Base-by-base conservation (phyloP, 2,113 vertebrate species). In the Dipodomys ordii region DNA sequence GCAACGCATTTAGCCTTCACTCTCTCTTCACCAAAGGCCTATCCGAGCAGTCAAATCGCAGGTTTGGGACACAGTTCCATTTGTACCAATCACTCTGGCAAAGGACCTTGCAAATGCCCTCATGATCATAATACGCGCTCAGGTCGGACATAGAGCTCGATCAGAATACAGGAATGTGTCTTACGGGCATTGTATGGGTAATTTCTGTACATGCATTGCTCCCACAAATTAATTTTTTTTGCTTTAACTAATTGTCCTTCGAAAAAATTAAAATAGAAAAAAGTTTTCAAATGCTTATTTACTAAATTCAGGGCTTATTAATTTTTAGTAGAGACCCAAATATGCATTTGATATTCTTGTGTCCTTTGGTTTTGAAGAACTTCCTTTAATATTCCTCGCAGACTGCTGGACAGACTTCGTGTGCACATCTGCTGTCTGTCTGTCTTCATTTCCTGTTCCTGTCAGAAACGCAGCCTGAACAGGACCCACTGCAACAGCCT, bases 221-320 rank as follows among this genome's bases (percentile, higher is more conserved):
- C 20, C 44, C 71, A 46, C 30, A 90, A 82, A 11, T 83, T 23
- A 28, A 64, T 68, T 18, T 20, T 76, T 92, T 94, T 89, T 16
- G 28, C 64, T 77, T 77, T 78, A 39, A 88, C 35, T n/a, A 62
- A n/a, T 85, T 39, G 69, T 32, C 44, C 62, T 93, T 93, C 76
- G 3, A 87, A 92, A 78, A 83, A 64, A 91, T 68, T 92, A 44
- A 86, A 93, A 93, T 44, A 44, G n/a, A 11, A 65, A 46, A 62
- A 13, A 16, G 53, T 6, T 25, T 68, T 95, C 76, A 30, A 67
- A 39, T 64, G 30, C 7, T 30, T 64, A 69, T 2, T 88, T 80
- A 46, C 25, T 81, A 0, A 60, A 71, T 62, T 53, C 88, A 67
- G 71, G 28, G 67, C 35, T 62, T 30, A 78, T 71, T 22, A 35